Base-by-base conservation (phyloP, 2,888 invertebrate species). In the Congeria kusceri region DNA sequence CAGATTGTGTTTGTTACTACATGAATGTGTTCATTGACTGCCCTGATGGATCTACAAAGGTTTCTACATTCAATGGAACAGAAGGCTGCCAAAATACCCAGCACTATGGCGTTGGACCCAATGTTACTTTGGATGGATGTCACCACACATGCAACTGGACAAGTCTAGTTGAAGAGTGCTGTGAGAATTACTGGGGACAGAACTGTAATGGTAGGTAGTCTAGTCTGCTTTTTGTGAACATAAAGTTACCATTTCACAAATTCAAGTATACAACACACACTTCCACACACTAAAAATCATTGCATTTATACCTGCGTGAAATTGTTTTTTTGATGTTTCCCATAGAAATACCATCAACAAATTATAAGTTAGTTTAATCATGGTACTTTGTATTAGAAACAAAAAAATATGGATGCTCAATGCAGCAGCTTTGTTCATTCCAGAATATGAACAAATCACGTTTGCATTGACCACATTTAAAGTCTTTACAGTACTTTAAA, bases 171-270 rank as follows among this genome's bases (percentile, higher is more conserved):
- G 71, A 69, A 23, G 29, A 78, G 23, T 90, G 90, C 76, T 90
- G 90, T 67, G n/a, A 57, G 9, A 88, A 89, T 18, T 84, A 67
- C 79, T 90, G 89, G 89, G 90, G 90, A 28, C 66, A 62, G 9
- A 72, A 87, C 46, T 90, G 90, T 81, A 81, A 86, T 44, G 89
- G 90, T 89, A 82, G 73, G 84, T 49, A 11, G 39, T 9, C 56
- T 28, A 9, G 7, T 20, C 23, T 11, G n/a, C n/a, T 20, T 11
- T 53, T 5, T 53, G 46, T 46, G 46, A 46, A 15, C 15, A 15
- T 15, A 46, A 11, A 46, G 15, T 46, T 15, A 15, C 15, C 46
- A 46, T 46, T n/a, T 23, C 9, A 56, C 9, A 56, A 56, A 15
- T 11, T 56, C n/a, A n/a, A n/a, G n/a, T n/a, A n/a, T n/a, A n/a